phyloP scores from a whole-genome alignment of 2,113 vertebrate species.

The Pygoscelis adeliae region DNA sequence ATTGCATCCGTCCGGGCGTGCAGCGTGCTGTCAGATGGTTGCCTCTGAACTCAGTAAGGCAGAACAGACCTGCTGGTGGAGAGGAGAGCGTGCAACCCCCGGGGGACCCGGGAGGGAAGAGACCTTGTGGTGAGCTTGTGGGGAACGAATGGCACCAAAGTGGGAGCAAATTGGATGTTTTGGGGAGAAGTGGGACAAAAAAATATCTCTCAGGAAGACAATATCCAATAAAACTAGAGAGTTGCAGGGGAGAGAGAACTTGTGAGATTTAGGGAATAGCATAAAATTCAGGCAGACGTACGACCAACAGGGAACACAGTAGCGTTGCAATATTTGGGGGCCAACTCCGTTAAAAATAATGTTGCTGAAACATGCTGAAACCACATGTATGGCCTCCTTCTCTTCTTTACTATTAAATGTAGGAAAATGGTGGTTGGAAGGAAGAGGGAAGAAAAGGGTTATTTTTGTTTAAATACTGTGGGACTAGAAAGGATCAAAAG shows the following conservation, averaged over 20 bases:
- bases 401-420: background rate
- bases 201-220: background rate
- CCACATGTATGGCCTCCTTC: background rate
- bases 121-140: accelerated
- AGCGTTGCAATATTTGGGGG: background rate
- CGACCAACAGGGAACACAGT: background rate
- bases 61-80: background rate
- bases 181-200: background rate
- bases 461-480: background rate
- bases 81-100: background rate
- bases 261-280: background rate
- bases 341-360: background rate
- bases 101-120: accelerated
- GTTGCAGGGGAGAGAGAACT: background rate
- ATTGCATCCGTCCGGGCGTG: background rate
- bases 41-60: background rate
- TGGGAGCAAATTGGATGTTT: background rate
- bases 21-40: background rate
- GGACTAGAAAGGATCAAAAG: background rate
- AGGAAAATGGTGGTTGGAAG: background rate
- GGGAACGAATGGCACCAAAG: accelerated
- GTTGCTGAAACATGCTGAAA: background rate
- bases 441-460: background rate
- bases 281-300: background rate
- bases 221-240: background rate